Percentiles rank a stretch among this genome's conserved stretches.
Conservation (phyloP, 2,888 invertebrate species). For the Amphipoea oculea region DNA sequence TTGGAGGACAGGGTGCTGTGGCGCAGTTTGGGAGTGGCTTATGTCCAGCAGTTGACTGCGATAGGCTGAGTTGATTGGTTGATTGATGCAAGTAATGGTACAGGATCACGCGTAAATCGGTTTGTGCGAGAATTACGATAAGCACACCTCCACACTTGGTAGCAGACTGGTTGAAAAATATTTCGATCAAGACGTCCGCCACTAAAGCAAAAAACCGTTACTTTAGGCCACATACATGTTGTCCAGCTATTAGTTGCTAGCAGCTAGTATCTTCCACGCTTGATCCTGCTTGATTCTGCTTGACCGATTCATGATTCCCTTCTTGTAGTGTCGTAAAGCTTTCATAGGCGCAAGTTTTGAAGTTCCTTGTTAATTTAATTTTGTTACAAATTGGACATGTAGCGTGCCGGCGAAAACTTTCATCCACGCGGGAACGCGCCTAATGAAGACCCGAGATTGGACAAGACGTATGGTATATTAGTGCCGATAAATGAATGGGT, state of each 20-base stretch:
- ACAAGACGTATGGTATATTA: not conserved
- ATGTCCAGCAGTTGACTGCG: too few species aligned
- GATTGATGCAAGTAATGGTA: not conserved
- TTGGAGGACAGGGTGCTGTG: too few species aligned
- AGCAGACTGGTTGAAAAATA: not conserved
- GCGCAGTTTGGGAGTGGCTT: too few species aligned
- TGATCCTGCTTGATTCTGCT: not conserved
- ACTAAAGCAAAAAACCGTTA: not conserved
- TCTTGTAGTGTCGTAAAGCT: not conserved
- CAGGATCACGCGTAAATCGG: not conserved
- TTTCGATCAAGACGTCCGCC: not conserved
- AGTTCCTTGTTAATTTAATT: not conserved
- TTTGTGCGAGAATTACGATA: not conserved
- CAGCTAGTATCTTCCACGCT: not conserved
- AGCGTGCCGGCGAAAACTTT: not conserved
- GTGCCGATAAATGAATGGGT: not conserved
- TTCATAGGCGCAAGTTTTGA: not conserved
- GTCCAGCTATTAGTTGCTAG: not conserved
- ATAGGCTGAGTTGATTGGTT: too few species aligned
- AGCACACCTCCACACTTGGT: not conserved
- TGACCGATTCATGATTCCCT: not conserved
- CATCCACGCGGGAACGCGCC: not conserved
- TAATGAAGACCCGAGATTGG: not conserved
- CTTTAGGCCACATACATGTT: not conserved
- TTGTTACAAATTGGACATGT: not conserved